phyloP scores from a whole-genome alignment of 2,888 invertebrate species.

The Empis stercorea region DNA sequence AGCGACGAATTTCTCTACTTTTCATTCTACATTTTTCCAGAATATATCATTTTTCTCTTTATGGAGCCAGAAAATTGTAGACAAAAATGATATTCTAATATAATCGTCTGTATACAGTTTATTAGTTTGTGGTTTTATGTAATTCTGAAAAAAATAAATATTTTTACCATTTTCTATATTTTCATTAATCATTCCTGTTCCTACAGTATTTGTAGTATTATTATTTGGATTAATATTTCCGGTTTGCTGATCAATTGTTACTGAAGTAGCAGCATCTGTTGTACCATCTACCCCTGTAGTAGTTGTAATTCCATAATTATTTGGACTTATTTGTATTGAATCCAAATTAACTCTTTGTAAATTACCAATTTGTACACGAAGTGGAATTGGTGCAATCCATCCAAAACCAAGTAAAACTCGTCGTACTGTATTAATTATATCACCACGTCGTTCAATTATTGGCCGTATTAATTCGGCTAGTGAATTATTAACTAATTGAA shows the following conservation, averaged over 20 bases:
- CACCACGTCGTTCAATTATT: constrained; percentile 17
- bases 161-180: too few relatives aligned
- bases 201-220: constrained; percentile 8
- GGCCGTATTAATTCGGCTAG: constrained; percentile 19
- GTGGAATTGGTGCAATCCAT: constrained; percentile 21
- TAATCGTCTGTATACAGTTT: too few relatives aligned
- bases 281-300: constrained; percentile 5
- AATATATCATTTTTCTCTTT: too few relatives aligned
- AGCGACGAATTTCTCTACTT: too few relatives aligned
- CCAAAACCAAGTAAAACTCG: constrained; percentile 20
- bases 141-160: too few relatives aligned
- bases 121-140: too few relatives aligned
- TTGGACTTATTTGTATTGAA: constrained; percentile 27
- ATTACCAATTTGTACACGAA: constrained; percentile 27
- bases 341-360: constrained; percentile 33
- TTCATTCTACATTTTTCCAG: too few relatives aligned
- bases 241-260: background rate
- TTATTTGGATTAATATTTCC: constrained; percentile 1
- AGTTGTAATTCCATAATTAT: constrained; percentile 14
- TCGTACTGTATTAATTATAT: constrained; percentile 25
- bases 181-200: constrained; percentile 1
- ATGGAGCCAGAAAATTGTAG: too few relatives aligned
- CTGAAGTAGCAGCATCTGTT: constrained; percentile 7
- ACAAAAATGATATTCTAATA: too few relatives aligned
- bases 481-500: constrained; percentile 4